Percentiles rank a stretch among this genome's conserved stretches.
Evolutionary conservation across 37 sponge, comb jelly and placozoan species (phyloP).

Genomic region (Spongia lamella): DNA sequence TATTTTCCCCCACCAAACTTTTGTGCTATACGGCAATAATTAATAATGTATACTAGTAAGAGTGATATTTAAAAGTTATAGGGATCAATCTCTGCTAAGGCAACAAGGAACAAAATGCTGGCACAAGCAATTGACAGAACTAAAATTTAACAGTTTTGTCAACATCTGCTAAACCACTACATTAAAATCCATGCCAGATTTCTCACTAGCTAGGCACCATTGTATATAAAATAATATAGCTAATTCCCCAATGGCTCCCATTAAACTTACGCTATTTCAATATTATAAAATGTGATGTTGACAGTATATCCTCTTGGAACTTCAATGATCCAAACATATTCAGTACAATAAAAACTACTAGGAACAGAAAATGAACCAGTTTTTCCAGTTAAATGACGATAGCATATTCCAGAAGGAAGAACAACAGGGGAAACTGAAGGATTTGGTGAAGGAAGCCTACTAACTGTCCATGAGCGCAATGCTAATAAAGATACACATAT

Average conservation of each 20-base stretch:
- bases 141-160: too few species aligned
- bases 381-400: neutral
- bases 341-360: conserved; percentile 15
- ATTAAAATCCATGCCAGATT: too few species aligned
- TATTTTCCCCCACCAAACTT: too few species aligned
- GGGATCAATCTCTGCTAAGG: too few species aligned
- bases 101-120: too few species aligned
- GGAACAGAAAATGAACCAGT: conserved; percentile 38
- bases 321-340: conserved; percentile 51
- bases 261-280: conserved; percentile 30
- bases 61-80: too few species aligned
- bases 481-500: conserved; percentile 5
- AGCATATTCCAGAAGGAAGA: too few species aligned
- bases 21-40: too few species aligned
- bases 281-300: neutral
- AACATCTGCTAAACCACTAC: too few species aligned
- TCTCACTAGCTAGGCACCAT: too few species aligned
- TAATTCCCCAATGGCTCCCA: neutral
- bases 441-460: neutral
- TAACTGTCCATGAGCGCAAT: neutral
- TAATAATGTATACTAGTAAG: too few species aligned
- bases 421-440: neutral
- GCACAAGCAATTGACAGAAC: too few species aligned
- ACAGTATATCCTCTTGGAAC: conserved; percentile 18
- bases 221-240: conserved; percentile 13